These are phyloP conservation scores for Gouania willdenowi DNA, from an alignment of 2,797 vertebrate genomes.

Conservation along the genomic window DNA sequence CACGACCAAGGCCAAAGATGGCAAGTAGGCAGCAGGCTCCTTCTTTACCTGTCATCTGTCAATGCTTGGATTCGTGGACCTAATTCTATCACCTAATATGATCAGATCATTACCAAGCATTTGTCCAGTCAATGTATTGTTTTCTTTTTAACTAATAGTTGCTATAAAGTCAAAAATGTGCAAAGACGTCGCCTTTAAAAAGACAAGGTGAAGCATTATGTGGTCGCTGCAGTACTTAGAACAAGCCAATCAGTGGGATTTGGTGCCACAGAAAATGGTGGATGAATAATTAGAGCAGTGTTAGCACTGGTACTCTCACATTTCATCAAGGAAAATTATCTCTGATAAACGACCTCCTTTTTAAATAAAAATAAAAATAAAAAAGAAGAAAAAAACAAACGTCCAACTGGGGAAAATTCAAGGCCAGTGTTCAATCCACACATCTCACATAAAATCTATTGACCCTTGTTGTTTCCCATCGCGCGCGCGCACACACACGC, in stretches of 20 bases:
- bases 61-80: too few species aligned
- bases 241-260: slow-evolving; percentile 74
- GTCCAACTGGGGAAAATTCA: slow-evolving; percentile 52
- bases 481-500: neutral
- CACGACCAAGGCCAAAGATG: slow-evolving; percentile 58
- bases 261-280: slow-evolving; percentile 82
- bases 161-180: neutral
- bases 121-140: too few species aligned
- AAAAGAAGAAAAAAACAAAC: too few species aligned
- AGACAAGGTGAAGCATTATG: slow-evolving; percentile 18
- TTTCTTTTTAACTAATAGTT: neutral
- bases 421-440: slow-evolving; percentile 54
- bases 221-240: slow-evolving; percentile 60
- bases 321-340: slow-evolving; percentile 33
- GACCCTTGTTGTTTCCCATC: slow-evolving; percentile 43
- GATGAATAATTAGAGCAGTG: slow-evolving; percentile 78
- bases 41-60: too few species aligned
- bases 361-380: too few species aligned
- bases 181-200: neutral
- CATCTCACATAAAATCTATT: slow-evolving; percentile 52
- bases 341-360: slow-evolving; percentile 18
- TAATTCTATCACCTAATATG: too few species aligned
- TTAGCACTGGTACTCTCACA: slow-evolving; percentile 35
- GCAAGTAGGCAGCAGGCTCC: too few species aligned
- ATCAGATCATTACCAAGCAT: too few species aligned